Evolutionary conservation across 2,113 vertebrate genomes (phyloP).

Genomic region (Lutjanus erythropterus): DNA sequence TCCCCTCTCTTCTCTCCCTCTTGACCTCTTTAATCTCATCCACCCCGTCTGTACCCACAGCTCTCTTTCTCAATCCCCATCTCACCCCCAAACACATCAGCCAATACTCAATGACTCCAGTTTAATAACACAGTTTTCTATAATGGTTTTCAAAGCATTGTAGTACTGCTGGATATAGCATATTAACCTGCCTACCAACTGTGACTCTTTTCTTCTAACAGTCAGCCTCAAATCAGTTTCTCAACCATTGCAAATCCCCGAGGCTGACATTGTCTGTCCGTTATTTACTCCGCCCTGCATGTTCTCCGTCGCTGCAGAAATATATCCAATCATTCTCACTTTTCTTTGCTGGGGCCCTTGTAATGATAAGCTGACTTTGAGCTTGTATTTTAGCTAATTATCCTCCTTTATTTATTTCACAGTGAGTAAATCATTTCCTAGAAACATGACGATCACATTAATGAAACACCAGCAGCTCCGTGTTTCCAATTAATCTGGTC

Average conservation of each 20-base stretch:
- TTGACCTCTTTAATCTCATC: constrained; percentile 65
- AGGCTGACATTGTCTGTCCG: constrained; percentile 30
- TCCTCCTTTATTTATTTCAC: constrained; percentile 44
- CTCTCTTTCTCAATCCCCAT: constrained; percentile 23
- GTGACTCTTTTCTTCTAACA: constrained; percentile 33
- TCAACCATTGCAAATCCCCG: constrained; percentile 31
- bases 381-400: constrained; percentile 56
- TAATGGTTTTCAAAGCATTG: constrained; percentile 20
- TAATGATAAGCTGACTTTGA: constrained; percentile 31
- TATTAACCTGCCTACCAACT: constrained; percentile 34
- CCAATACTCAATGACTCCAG: constrained; percentile 6
- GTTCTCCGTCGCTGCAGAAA: constrained; percentile 1
- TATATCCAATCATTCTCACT: constrained; percentile 32
- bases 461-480: constrained; percentile 45
- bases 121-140: constrained; percentile 38
- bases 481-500: constrained; percentile 31
- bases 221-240: constrained; percentile 24
- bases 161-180: constrained; percentile 6
- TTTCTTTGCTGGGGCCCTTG: constrained; percentile 17
- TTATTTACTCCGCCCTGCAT: constrained; percentile 26
- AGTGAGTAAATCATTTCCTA: constrained; percentile 36
- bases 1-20: constrained; percentile 6
- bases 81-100: constrained; percentile 22
- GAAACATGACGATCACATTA: constrained; percentile 46
- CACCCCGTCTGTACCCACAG: constrained; percentile 13